phyloP scores from a whole-genome alignment of 2,113 vertebrate genomes.

The Phylloscopus trochiloides region DNA sequence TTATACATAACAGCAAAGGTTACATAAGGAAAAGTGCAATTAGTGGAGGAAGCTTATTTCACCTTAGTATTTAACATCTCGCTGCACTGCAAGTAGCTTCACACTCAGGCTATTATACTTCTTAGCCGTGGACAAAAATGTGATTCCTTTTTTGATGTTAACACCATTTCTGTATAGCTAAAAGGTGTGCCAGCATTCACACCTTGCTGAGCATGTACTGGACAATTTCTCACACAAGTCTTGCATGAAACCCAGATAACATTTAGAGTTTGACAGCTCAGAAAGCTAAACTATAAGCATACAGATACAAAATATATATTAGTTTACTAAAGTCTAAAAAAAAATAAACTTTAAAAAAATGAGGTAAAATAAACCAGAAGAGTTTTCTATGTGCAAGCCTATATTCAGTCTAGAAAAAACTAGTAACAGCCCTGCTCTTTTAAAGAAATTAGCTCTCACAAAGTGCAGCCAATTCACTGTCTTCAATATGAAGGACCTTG shows the following conservation, averaged over 20 bases:
- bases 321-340: slow-evolving; percentile 20
- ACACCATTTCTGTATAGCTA: neutral
- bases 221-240: neutral
- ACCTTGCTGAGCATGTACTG: neutral
- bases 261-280: neutral
- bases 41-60: slow-evolving; percentile 7
- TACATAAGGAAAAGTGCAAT: slow-evolving; percentile 22
- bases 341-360: slow-evolving; percentile 18
- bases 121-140: neutral
- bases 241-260: neutral
- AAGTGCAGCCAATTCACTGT: slow-evolving; percentile 18
- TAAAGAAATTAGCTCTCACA: slow-evolving; percentile 21
- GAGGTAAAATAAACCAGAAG: slow-evolving; percentile 46
- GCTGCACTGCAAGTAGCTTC: neutral
- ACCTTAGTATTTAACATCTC: neutral
- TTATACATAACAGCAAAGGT: slow-evolving; percentile 42
- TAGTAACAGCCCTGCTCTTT: slow-evolving; percentile 26
- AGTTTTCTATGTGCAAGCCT: slow-evolving; percentile 51
- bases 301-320: slow-evolving; percentile 21
- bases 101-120: neutral
- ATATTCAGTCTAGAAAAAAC: slow-evolving; percentile 20
- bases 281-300: neutral
- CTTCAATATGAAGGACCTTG: slow-evolving; percentile 77
- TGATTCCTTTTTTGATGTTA: neutral
- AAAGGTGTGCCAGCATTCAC: neutral